A percentile compares a stretch with the other conserved stretches of the same genome.
Conservation (phyloP, 2,113 vertebrate genomes). For the Lycaon pictus region DNA sequence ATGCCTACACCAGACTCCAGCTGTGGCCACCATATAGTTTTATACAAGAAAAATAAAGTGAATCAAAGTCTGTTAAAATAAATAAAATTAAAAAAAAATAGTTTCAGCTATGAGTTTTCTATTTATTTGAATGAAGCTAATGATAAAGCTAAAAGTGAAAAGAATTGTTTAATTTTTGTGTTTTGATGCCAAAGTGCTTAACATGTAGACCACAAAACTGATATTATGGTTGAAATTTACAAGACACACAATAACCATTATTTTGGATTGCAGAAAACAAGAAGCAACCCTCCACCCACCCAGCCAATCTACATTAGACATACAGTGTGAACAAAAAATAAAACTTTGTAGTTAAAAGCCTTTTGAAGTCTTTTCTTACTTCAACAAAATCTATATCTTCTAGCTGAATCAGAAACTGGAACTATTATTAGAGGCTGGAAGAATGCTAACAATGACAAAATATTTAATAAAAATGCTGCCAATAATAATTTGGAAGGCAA, state of each 20-base stretch:
- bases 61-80: not conserved
- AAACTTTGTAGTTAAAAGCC: not conserved
- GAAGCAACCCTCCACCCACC: not conserved
- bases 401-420: not conserved
- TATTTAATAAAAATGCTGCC: not conserved
- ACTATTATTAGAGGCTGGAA: not conserved
- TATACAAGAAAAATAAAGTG: not conserved
- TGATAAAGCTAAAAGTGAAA: not conserved
- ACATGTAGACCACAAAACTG: not conserved
- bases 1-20: not conserved
- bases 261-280: not conserved
- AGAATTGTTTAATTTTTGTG: not conserved
- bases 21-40: not conserved
- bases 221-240: not conserved
- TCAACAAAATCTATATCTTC: not conserved
- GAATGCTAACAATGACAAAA: not conserved
- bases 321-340: not conserved
- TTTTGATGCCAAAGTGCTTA: not conserved
- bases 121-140: not conserved
- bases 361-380: not conserved
- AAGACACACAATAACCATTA: not conserved
- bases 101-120: not conserved
- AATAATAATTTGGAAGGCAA: not conserved
- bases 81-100: not conserved
- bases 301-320: not conserved